Percentiles rank a stretch among this genome's conserved stretches.
Evolutionary conservation across 2,797 vertebrate genomes (phyloP).

Genomic region (Siniperca scherzeri): DNA sequence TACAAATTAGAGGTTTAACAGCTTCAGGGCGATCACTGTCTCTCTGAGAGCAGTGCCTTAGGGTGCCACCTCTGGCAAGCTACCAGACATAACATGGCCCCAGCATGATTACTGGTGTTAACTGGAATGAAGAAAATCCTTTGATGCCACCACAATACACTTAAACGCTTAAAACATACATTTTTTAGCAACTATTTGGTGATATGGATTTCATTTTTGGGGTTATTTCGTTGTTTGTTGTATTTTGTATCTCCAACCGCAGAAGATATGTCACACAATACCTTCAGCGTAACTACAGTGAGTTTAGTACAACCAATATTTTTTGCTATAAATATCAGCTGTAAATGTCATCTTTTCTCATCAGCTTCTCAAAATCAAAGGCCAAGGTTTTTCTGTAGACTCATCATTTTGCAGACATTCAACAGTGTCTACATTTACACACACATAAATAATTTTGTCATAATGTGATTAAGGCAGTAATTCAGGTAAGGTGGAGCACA

Average conservation of each 20-base stretch:
- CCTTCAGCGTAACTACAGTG: neutral
- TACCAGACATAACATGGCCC: neutral
- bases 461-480: conserved; percentile 5
- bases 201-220: neutral
- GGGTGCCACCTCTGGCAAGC: neutral
- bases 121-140: conserved; percentile 13
- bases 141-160: neutral
- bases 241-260: neutral
- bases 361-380: conserved; percentile 13
- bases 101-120: conserved; percentile 6
- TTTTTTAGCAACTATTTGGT: neutral
- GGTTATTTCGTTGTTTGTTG: neutral
- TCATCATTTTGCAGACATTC: conserved; percentile 2
- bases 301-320: neutral
- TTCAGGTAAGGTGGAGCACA: neutral
- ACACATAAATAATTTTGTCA: conserved; percentile 14
- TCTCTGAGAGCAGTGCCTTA: neutral
- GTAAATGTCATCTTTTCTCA: conserved; percentile 2
- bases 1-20: conserved; percentile 36
- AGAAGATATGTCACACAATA: neutral
- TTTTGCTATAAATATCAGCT: neutral
- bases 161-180: neutral
- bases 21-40: conserved; percentile 13
- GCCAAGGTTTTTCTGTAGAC: neutral
- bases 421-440: neutral